Evolutionary conservation across 2,113 vertebrate genomes (phyloP).

Genomic region (Salvelinus alpinus): DNA sequence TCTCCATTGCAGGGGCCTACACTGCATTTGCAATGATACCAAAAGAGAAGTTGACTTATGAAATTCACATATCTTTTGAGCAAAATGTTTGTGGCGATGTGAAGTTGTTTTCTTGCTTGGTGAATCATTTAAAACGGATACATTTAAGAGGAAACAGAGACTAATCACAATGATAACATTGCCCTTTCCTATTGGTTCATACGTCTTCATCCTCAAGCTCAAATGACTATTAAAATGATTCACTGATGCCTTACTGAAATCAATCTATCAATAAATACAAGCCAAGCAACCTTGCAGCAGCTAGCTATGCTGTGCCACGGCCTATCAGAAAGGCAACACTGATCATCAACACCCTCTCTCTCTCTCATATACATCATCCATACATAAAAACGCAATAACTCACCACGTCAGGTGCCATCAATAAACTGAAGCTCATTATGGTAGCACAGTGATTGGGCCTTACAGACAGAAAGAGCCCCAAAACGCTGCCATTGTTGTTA

Average conservation of each 20-base stretch:
- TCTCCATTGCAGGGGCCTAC: neutral
- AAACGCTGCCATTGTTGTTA: constrained; percentile 49
- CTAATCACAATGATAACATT: neutral
- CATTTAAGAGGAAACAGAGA: neutral
- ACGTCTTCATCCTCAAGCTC: neutral
- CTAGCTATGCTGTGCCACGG: constrained; percentile 38
- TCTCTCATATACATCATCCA: constrained; percentile 46
- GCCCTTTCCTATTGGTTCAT: neutral
- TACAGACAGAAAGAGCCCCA: constrained; percentile 14
- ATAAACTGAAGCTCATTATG: constrained; percentile 65
- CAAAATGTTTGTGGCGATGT: too few species aligned
- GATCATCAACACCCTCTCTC: constrained; percentile 51
- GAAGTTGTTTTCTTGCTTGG: neutral
- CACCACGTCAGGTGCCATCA: constrained; percentile 62
- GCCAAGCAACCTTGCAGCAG: neutral
- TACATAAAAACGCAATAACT: constrained; percentile 58
- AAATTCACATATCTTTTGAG: neutral
- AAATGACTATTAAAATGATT: constrained; percentile 17
- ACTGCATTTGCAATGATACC: constrained; percentile 12
- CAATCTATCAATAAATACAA: constrained; percentile 39
- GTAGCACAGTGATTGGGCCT: constrained; percentile 27
- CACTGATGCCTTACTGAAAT: constrained; percentile 22
- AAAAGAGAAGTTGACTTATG: constrained; percentile 1
- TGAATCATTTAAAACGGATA: neutral
- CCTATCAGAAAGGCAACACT: constrained; percentile 43